These are phyloP conservation scores for Rhopalosiphum padi DNA, from an alignment of 1,140 invertebrate genomes.

Conservation along the genomic window DNA sequence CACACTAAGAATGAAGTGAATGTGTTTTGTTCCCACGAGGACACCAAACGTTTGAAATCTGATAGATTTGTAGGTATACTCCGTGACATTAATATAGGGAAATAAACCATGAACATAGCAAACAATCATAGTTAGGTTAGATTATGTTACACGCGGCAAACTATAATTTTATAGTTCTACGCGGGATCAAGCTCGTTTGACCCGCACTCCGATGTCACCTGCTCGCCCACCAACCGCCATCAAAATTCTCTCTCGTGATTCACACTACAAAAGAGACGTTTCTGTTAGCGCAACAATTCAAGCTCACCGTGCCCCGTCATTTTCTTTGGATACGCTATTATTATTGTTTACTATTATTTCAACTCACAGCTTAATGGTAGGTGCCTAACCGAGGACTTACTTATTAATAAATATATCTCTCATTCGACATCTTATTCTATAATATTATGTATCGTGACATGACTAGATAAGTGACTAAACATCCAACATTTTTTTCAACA, in stretches of 20 bases:
- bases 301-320: neutral
- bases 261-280: too few species aligned
- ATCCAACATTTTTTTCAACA: too few species aligned
- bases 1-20: fast-evolving
- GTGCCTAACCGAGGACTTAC: neutral
- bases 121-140: neutral
- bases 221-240: too few species aligned
- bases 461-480: too few species aligned
- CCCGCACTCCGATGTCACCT: too few species aligned
- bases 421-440: neutral
- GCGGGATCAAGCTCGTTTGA: too few species aligned
- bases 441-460: neutral
- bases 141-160: neutral
- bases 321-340: neutral
- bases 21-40: neutral
- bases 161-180: too few species aligned
- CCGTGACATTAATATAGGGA: neutral
- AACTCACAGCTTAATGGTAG: neutral
- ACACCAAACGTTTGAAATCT: neutral
- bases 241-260: too few species aligned
- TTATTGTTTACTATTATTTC: neutral
- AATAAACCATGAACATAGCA: neutral
- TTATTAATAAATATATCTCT: neutral
- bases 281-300: neutral
- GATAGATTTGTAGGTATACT: neutral